Conservation (phyloP, 1,140 invertebrate genomes). For the Paracyclopina nana region DNA sequence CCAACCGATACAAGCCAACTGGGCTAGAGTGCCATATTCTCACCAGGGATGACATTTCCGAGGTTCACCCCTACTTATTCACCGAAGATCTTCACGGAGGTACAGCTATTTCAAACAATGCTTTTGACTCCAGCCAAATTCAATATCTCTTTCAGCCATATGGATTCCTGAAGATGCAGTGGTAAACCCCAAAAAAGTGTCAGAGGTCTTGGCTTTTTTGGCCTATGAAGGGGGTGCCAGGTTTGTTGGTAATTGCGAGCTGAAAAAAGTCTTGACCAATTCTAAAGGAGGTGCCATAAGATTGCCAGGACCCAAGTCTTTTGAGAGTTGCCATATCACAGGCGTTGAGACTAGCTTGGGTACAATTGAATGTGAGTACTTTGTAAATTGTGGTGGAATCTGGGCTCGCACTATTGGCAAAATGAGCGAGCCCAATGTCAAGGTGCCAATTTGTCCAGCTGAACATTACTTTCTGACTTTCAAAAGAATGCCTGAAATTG, state of each 20-base stretch:
- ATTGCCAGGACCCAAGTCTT: background rate
- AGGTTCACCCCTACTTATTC: conserved; percentile 17
- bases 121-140: conserved; percentile 24
- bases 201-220: conserved; percentile 10
- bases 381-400: conserved; percentile 36
- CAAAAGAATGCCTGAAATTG: conserved; percentile 26
- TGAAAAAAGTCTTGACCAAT: conserved; percentile 37
- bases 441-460: conserved; percentile 33
- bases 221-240: conserved; percentile 28
- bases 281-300: conserved; percentile 31
- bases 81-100: conserved; percentile 20
- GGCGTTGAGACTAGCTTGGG: conserved; percentile 49
- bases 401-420: conserved; percentile 27
- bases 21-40: conserved; percentile 33
- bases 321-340: conserved; percentile 26
- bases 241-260: conserved; percentile 38
- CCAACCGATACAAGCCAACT: conserved; percentile 6
- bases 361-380: conserved; percentile 33
- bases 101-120: conserved; percentile 27
- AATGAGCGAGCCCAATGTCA: conserved; percentile 19
- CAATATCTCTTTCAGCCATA: conserved; percentile 1
- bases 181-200: conserved; percentile 11
- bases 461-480: conserved; percentile 34
- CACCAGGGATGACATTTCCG: conserved; percentile 34
- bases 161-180: conserved; percentile 14